Evolutionary conservation across 2,797 vertebrate genomes (phyloP), one percentile per base, ranked within the genome.

Genomic region (Rhabdomys pumilio): DNA sequence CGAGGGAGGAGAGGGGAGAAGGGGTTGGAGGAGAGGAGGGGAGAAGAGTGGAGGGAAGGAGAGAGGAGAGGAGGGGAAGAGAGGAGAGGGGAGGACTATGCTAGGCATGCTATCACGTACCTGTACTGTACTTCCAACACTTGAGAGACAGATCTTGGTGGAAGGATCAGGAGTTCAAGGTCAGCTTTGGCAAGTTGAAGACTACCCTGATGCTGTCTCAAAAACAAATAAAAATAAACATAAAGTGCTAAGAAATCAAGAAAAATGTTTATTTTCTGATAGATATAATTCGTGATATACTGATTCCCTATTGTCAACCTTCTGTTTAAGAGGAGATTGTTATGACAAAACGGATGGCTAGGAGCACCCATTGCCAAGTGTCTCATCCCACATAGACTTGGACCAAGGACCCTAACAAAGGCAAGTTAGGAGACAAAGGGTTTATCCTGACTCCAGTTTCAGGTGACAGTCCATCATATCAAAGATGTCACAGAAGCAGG

Each of bases 271-370:
- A 61, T 88, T 91, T 72, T 73, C 29, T 26, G 63, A 31, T 80
- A 17, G 26, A 10, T 89, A 38, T 44, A 61, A 41, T 85, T 77
- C 20, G 2, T 53, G 22, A 77, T 41, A 2, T 82, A 67, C 29
- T 83, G 55, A 55, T 72, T 29, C 24, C 17, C 72, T 94, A 44
- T 67, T 83, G 38, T 73, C 79, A 22, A 59, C 57, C 53, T 65
- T 94, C 67, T 91, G 55, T 57, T 92, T 95, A 44, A 93, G 38
- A 90, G n/a, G 80, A 53, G 44, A 63, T 84, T 73, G 80, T 47
- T 82, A 41, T 72, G 34, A 79, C 61, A 91, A 95, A 91, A 89
- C 41, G 24, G 47, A 69, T 84, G 38, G 50, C 34, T 92, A 55
- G 17, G 15, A 96, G 85, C 67, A 53, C 0, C 19, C 44, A 75